Evolutionary conservation across 1,140 invertebrate species (phyloP).

Genomic region (Aradophagus sp.): DNA sequence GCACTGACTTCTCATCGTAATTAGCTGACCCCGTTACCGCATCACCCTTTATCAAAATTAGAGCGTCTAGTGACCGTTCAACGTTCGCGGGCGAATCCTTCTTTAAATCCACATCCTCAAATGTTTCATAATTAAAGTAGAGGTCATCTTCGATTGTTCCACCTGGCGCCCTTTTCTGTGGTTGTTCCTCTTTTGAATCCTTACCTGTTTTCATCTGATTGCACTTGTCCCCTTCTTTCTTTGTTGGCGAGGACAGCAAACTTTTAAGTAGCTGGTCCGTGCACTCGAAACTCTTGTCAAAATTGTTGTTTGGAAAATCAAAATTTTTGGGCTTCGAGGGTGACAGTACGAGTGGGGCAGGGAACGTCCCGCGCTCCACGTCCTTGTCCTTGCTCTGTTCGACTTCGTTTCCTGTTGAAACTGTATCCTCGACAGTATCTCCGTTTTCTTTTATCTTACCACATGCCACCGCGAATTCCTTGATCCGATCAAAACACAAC

Average conservation of each 20-base stretch:
- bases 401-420: not conserved
- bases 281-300: constrained; percentile 59
- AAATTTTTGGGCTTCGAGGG: constrained; percentile 26
- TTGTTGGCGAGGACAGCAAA: constrained; percentile 57
- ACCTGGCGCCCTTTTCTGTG: constrained; percentile 2
- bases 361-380: constrained; percentile 4
- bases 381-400: too few species aligned
- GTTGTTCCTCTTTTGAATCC: not conserved
- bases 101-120: constrained; percentile 47
- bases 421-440: constrained; percentile 1
- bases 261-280: constrained; percentile 65
- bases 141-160: constrained; percentile 55
- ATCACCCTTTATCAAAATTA: constrained; percentile 71
- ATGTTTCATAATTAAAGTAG: constrained; percentile 65
- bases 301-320: constrained; percentile 52
- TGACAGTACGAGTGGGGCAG: constrained; percentile 20
- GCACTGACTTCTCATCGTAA: constrained; percentile 73
- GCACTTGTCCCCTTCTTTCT: constrained; percentile 59
- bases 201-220: too few species aligned
- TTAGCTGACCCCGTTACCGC: constrained; percentile 69
- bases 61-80: constrained; percentile 68
- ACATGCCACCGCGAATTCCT: constrained; percentile 75
- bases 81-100: constrained; percentile 43
- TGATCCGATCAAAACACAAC: constrained; percentile 74
- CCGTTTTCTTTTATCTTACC: constrained; percentile 70